Evolutionary conservation across 2,797 vertebrate species (phyloP).

Genomic region (Manis pentadactyla): DNA sequence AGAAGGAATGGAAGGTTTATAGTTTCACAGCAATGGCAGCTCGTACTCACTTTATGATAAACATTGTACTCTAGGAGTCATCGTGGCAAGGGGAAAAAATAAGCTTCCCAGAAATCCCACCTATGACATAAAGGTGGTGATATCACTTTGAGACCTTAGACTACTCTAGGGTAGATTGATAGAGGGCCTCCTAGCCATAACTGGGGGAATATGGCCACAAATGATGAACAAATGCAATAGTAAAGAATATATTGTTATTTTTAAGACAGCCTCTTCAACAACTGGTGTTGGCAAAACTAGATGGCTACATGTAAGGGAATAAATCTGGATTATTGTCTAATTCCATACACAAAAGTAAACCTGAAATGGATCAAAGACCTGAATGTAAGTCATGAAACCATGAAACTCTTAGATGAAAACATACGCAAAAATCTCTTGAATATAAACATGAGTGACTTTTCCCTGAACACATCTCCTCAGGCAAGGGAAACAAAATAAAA

Average conservation of each 20-base stretch:
- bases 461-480: no score
- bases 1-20: background rate
- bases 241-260: slow-evolving; percentile 1
- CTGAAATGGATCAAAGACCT: no score
- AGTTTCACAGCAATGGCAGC: background rate
- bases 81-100: background rate
- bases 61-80: background rate
- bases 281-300: no score
- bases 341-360: no score
- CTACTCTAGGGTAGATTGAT: background rate
- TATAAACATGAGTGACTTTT: no score
- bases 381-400: no score
- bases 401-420: no score
- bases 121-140: background rate
- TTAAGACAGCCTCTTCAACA: background rate
- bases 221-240: background rate
- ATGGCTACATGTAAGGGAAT: no score
- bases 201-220: background rate
- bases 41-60: background rate
- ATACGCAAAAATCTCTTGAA: no score
- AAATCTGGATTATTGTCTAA: no score
- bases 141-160: background rate
- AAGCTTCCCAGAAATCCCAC: background rate
- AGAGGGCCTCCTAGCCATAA: background rate
- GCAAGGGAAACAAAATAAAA: no score